Percentiles rank a stretch among this genome's conserved stretches.
Conservation (phyloP, 2,113 vertebrate genomes). For the Emydocephalus ijimae region DNA sequence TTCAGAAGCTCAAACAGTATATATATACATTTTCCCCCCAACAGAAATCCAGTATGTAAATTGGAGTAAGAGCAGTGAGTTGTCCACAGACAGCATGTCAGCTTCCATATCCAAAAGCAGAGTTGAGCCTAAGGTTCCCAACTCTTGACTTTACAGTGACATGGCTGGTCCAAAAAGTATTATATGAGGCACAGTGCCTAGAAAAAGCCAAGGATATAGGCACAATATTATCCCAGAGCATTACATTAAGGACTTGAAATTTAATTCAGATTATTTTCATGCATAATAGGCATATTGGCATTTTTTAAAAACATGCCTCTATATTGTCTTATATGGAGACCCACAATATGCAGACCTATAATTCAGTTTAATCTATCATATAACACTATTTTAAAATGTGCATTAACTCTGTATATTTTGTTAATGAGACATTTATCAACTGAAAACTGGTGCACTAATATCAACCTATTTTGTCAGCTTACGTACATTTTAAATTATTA, state of each 20-base stretch:
- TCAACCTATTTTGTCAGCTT: slow-evolving; percentile 12
- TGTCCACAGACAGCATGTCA: neutral
- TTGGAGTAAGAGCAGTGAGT: neutral
- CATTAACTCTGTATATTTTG: neutral
- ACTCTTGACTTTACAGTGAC: neutral
- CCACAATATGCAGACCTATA: neutral
- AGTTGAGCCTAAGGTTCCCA: neutral
- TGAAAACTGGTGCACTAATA: neutral
- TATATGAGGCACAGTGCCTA: neutral
- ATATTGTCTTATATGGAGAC: neutral
- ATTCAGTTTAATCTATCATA: neutral
- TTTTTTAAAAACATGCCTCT: neutral
- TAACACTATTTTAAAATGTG: neutral
- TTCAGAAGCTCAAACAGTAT: neutral
- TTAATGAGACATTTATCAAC: neutral
- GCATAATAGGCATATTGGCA: neutral
- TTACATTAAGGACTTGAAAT: neutral
- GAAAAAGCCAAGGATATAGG: neutral
- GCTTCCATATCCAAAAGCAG: neutral
- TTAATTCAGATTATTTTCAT: neutral
- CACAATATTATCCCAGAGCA: neutral
- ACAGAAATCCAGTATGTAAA: neutral
- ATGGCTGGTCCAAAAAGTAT: neutral
- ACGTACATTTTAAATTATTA: slow-evolving; percentile 58
- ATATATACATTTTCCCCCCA: neutral